These are phyloP conservation scores for Oryctes rhinoceros DNA, from an alignment of 1,140 invertebrate genomes.

Conservation along the genomic window DNA sequence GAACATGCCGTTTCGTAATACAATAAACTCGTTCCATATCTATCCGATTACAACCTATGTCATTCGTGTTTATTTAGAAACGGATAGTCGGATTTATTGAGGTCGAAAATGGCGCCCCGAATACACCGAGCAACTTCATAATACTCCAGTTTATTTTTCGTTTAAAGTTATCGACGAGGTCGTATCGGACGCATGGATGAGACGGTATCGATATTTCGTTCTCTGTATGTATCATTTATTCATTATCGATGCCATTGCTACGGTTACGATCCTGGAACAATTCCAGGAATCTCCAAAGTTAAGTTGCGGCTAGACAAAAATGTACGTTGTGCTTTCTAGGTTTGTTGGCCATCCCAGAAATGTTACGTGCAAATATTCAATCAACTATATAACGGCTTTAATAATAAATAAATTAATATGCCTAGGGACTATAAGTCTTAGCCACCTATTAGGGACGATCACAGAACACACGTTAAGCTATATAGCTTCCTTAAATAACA, in stretches of 20 bases:
- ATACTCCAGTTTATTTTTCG: constrained; percentile 24
- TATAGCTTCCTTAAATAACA: too few species aligned
- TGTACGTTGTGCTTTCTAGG: background rate
- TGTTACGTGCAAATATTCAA: too few species aligned
- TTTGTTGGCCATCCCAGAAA: too few species aligned
- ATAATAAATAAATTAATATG: too few species aligned
- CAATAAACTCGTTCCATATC: constrained; percentile 22
- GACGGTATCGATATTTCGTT: constrained; percentile 11
- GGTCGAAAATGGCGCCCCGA: background rate
- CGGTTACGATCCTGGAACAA: constrained; percentile 1
- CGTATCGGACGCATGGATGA: constrained; percentile 7
- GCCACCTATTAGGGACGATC: too few species aligned
- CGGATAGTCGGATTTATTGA: constrained; percentile 20
- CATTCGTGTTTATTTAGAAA: constrained; percentile 1
- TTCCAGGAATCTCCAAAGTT: constrained; percentile 15
- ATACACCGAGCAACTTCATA: background rate
- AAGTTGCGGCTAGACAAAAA: background rate
- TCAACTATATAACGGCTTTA: too few species aligned
- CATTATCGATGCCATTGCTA: background rate
- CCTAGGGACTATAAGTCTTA: too few species aligned
- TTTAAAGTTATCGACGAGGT: background rate
- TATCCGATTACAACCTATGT: constrained; percentile 5
- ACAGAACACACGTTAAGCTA: too few species aligned
- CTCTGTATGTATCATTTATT: constrained; percentile 25
- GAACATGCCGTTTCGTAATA: constrained; percentile 11